Evolutionary conservation across 2,888 invertebrate species (phyloP).

Genomic region (Mythimna ferrago): DNA sequence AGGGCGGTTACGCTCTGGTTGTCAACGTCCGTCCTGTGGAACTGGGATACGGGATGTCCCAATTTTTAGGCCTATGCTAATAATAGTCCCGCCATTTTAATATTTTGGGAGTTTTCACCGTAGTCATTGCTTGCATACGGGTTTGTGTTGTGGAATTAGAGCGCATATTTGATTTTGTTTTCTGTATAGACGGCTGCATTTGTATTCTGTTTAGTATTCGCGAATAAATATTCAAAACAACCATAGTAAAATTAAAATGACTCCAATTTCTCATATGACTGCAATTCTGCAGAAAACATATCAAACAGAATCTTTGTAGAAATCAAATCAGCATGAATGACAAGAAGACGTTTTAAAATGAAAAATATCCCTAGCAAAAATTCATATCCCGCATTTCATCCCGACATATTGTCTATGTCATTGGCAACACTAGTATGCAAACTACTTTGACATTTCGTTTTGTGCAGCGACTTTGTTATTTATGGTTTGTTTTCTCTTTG

Average conservation of each 20-base stretch:
- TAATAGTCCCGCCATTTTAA: conserved; percentile 32
- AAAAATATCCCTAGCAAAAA: conserved; percentile 25
- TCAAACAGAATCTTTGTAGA: conserved; percentile 3
- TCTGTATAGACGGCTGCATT: not conserved
- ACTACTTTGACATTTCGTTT: conserved; percentile 49
- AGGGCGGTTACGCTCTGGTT: conserved; percentile 33
- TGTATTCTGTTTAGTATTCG: not conserved
- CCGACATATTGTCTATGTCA: conserved; percentile 45
- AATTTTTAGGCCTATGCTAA: conserved; percentile 39
- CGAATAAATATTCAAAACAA: conserved; percentile 17
- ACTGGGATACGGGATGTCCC: conserved; percentile 44
- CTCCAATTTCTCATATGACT: conserved; percentile 11
- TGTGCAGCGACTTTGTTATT: conserved; percentile 45
- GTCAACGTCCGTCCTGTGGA: conserved; percentile 41
- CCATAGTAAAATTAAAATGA: conserved; percentile 7
- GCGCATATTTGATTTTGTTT: conserved; percentile 4
- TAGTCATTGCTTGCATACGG: conserved; percentile 6
- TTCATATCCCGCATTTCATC: conserved; percentile 47
- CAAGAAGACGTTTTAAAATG: conserved; percentile 38
- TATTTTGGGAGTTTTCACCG: conserved; percentile 29
- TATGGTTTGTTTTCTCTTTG: conserved; percentile 41
- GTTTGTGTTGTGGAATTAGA: conserved; percentile 3
- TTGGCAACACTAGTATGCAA: conserved; percentile 53
- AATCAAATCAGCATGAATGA: conserved; percentile 44
- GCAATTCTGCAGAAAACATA: not conserved